These are phyloP conservation scores for Mactromeris polynyma DNA, from an alignment of 2,888 invertebrate genomes.

Conservation along the genomic window DNA sequence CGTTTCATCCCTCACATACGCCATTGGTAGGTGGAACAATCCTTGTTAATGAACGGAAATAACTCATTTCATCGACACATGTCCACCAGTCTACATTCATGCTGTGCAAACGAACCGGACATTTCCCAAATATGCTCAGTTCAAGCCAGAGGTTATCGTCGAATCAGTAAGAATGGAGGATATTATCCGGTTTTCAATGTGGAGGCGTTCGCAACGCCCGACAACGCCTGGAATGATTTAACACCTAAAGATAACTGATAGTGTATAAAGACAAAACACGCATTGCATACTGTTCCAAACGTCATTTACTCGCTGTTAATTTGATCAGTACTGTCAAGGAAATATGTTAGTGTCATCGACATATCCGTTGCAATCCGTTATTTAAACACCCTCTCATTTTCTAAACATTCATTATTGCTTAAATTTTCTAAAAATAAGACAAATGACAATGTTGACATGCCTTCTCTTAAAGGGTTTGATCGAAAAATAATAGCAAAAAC, in stretches of 20 bases:
- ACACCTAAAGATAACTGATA: background rate
- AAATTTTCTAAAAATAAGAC: background rate
- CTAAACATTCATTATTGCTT: background rate
- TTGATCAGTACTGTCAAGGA: background rate
- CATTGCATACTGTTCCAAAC: background rate
- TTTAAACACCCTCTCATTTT: background rate
- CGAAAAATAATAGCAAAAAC: too few relatives aligned
- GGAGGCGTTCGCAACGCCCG: background rate
- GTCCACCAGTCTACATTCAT: background rate
- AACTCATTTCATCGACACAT: background rate
- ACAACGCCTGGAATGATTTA: background rate
- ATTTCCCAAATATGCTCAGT: background rate
- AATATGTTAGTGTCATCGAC: background rate
- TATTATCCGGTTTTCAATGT: background rate
- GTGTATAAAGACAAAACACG: background rate
- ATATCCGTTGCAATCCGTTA: background rate
- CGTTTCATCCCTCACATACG: background rate
- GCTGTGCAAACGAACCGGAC: background rate
- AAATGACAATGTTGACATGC: too few relatives aligned
- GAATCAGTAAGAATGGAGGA: background rate
- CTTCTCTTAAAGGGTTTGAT: too few relatives aligned
- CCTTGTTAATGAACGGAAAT: background rate
- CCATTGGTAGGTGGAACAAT: background rate
- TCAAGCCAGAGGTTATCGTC: background rate
- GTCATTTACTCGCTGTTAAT: background rate